These are phyloP conservation scores for Nothura maculosa DNA, from an alignment of 2,797 vertebrate genomes.

Conservation along the genomic window DNA sequence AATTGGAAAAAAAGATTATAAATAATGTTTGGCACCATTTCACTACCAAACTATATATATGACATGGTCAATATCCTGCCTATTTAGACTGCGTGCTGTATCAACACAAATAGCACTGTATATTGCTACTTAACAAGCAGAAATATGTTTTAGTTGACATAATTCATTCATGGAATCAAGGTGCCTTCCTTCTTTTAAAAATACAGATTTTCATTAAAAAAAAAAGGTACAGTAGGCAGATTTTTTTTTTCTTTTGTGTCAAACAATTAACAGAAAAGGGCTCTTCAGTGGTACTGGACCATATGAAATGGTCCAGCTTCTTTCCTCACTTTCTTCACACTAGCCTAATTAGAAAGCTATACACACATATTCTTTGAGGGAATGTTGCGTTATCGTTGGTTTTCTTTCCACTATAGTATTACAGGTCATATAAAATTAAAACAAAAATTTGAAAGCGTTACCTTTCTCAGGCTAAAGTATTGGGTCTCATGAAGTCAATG, in stretches of 20 bases:
- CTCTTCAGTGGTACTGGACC: not conserved
- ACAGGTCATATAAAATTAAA: not conserved
- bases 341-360: not conserved
- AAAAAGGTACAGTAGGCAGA: not conserved
- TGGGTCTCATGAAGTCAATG: not conserved
- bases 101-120: not conserved
- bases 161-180: not conserved
- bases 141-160: not conserved
- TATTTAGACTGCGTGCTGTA: not conserved
- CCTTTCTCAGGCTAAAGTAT: not conserved
- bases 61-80: not conserved
- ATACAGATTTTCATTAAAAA: not conserved
- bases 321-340: not conserved
- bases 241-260: not conserved
- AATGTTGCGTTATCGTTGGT: not conserved
- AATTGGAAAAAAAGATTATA: not conserved
- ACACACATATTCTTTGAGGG: not conserved
- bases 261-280: not conserved
- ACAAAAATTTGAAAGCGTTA: not conserved
- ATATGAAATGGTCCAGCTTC: not conserved
- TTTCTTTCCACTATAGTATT: not conserved
- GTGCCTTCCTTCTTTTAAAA: not conserved
- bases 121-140: not conserved
- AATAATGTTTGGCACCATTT: not conserved
- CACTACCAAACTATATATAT: not conserved